Base-by-base conservation (phyloP, 35 echinoderm and acorn worm species). In the Holothuria glaberrima region DNA sequence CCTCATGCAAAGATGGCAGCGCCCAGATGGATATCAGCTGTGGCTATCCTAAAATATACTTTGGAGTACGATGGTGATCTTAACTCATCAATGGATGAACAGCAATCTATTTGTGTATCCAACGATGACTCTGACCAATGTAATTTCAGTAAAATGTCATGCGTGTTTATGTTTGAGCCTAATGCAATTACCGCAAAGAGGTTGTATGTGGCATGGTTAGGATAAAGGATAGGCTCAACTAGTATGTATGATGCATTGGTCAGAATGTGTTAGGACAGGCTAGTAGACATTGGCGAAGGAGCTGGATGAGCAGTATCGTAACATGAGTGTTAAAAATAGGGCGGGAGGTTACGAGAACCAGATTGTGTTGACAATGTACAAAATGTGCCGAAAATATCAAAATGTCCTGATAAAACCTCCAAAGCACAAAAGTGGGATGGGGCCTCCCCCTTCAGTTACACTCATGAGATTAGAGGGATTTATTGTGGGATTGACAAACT, bases 71-170 rank as follows among this genome's bases (percentile, higher is more conserved):
- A 9, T 77, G 73, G 21, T 77, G 73, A 38, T 77, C 41, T 6
- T 6, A 68, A 68, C n/a, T 68, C 64, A 45, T 77, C 73, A 18
- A 77, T 77, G 17, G 73, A 77, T 77, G 73, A 77, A 77, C 3
- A 77, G 18, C 73, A 77, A 38, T 33, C 17, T 33, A 75, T 30
- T 75, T 5, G 17, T 41, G 71, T 75, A 75, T 75, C 71, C 71
- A 30, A 30, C 71, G 33, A 75, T 75, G 71, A 75, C 33, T 75
- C 33, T 75, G 71, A 75, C 4, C 71, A 75, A 75, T 6, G 71
- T 75, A 75, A 75, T 75, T 75, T 10, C 6, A 33, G 27, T 75
- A 41, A 28, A 75, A 30, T 41, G 29, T 6, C 71, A 75, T 20
- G 71, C 33, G 29, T 28, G 71, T 36, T 36, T 75, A 9, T 75